Percentiles rank a stretch among this genome's conserved stretches.
phyloP scores from a whole-genome alignment of 1,140 invertebrate genomes.

The Drosophila tsacasi region DNA sequence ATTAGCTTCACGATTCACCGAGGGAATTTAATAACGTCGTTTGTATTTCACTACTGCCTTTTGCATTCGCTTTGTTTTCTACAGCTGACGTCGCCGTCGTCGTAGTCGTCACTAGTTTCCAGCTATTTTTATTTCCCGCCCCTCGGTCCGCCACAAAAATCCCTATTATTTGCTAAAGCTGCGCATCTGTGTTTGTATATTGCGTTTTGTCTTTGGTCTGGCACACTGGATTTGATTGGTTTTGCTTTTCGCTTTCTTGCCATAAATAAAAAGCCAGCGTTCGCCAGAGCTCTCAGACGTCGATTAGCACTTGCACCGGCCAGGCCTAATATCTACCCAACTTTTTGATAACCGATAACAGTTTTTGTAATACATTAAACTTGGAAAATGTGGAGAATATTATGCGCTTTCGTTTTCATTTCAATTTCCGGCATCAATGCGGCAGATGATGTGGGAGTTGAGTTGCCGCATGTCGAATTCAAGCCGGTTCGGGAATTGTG shows the following conservation, averaged over 20 bases:
- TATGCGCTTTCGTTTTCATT: constrained; percentile 37
- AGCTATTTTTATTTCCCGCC: constrained; percentile 59
- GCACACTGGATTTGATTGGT: constrained; percentile 61
- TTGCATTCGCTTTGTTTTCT: constrained; percentile 60
- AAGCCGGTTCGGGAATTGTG: constrained; percentile 67
- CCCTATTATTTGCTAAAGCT: constrained; percentile 46
- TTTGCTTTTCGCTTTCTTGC: constrained; percentile 59
- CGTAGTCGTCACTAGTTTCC: constrained; percentile 45
- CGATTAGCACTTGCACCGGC: constrained; percentile 64
- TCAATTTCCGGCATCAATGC: constrained; percentile 14
- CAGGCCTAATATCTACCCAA: constrained; percentile 14
- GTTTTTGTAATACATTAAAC: neutral
- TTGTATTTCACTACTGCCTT: constrained; percentile 67
- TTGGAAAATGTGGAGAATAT: constrained; percentile 38
- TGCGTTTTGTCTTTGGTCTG: constrained; percentile 37
- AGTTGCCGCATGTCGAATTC: constrained; percentile 42
- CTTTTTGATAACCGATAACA: constrained; percentile 6
- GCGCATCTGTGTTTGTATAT: constrained; percentile 41
- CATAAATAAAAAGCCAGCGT: constrained; percentile 68
- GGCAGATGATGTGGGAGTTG: constrained; percentile 40
- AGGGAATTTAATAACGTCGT: constrained; percentile 79
- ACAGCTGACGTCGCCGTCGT: constrained; percentile 23
- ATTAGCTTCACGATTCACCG: constrained; percentile 55
- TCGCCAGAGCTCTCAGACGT: constrained; percentile 56
- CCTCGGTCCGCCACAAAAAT: constrained; percentile 24